These are phyloP conservation scores for Eulemur rubriventer DNA, from an alignment of 2,797 vertebrate species.

Conservation along the genomic window DNA sequence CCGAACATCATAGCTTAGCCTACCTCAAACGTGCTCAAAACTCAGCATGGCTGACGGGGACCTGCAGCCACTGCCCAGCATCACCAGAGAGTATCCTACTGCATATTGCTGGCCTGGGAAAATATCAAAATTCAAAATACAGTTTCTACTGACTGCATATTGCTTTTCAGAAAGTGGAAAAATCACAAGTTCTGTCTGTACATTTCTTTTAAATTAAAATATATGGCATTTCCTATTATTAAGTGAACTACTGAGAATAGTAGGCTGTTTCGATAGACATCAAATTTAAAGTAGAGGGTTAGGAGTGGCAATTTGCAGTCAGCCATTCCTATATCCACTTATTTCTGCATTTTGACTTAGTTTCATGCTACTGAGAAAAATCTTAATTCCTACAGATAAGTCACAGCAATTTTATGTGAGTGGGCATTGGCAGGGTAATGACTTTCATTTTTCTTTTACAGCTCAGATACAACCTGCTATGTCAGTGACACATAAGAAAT, in stretches of 20 bases:
- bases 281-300: background rate
- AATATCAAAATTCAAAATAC: background rate
- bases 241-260: background rate
- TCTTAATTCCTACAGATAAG: background rate
- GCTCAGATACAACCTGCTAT: background rate
- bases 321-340: background rate
- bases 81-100: background rate
- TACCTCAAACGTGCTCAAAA: background rate
- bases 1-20: background rate
- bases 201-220: conserved; percentile 13
- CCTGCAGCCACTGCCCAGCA: background rate
- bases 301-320: background rate
- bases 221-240: background rate
- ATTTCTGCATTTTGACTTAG: background rate
- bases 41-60: background rate
- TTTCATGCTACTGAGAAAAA: background rate
- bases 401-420: background rate
- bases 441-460: background rate
- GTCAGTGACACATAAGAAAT: background rate
- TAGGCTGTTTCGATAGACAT: background rate
- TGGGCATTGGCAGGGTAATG: background rate
- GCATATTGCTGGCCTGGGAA: background rate
- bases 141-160: background rate
- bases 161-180: background rate
- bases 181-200: background rate